Evolutionary conservation across 1,140 invertebrate species (phyloP), one percentile per base, ranked within the genome.

Genomic region (Eumaeus atala): DNA sequence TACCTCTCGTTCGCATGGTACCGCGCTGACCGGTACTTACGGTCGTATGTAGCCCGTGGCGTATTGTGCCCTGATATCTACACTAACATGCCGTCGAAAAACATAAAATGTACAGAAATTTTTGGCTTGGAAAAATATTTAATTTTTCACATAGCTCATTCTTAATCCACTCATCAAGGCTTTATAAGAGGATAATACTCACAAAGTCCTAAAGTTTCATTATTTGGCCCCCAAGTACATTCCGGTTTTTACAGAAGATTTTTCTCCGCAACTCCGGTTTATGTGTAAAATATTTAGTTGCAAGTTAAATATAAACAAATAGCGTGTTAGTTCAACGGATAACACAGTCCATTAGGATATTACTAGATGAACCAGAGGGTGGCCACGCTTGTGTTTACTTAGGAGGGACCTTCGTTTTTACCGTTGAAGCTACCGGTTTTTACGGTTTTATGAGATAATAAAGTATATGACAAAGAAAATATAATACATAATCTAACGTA

Each of bases 291-390:
- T 44, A 44, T 44, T 44, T 16, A 44, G 40, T 44, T 44, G 40
- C 40, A 44, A 44, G 40, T 44, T 44, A 44, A 40, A 40, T 44
- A 16, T 44, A 44, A 44, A 44, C 40, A 44, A 44, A 44, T 17
- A 16, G 40, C n/a, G 35, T n/a, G 35, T 8, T 44, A 44, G 40
- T 44, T 44, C 40, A 40, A 6, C n/a, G 40, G 40, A 9, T 44
- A 44, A 44, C 12, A 40, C 14, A 14, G 40, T 44, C 40, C 40
- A 44, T 44, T 44, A 44, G 40, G 7, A 44, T 44, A 44, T 44
- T 44, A 14, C 40, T 9, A 28, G 21, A 28, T 28, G 21, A 28
- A 28, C 21, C 21, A 2, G 21, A 28, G 21, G 21, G 21, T 28
- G 21, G 21, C 21, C 21, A 28, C 21, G 21, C 6, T 28, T 28